Evolutionary conservation across 1,140 invertebrate genomes (phyloP), one percentile per base, ranked within the genome.

Genomic region (Kradibia gibbosae): DNA sequence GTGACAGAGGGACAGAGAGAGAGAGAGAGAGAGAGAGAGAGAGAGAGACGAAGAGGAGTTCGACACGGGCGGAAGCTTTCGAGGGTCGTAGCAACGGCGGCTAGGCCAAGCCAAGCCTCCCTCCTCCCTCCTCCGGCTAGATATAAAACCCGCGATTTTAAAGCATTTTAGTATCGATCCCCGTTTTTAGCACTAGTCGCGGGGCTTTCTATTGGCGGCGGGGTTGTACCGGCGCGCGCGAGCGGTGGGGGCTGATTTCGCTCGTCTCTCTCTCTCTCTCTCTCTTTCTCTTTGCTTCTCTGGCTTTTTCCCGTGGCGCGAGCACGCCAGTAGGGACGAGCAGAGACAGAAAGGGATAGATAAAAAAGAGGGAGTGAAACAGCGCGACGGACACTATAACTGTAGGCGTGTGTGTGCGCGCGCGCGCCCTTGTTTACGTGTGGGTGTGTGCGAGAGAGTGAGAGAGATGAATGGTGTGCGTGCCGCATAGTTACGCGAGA

Each of bases 151-250:
- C 90, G 87, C 89, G 87, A 91, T 88, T 91, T 91, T 91, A 90
- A 91, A 91, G 90, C 90, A 90, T 91, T 91, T 91, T 91, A 90
- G 90, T 91, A 91, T 91, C 90, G 90, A 91, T 91, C 89, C 88
- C 83, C 87, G 88, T 91, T 91, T 91, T 91, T 91, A 90, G 88
- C 88, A 90, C 89, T 90, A 90, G 89, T 88, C 87, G 87, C 88
- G 86, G 81, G 86, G 86, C 88, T 86, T 89, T 85, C 86, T 87
- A 87, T 86, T 87, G 88, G 85, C 85, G 88, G 88, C 86, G 88
- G 85, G 88, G 86, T 85, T 88, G 85, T 87, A 88, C 86, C 88
- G 87, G 84, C 83, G 87, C 17, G 34, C 48, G 85, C 86, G 86
- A 86, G 87, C 86, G 85, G 88, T 88, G 90, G 90, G 88, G 75